A percentile compares a stretch with the other conserved stretches of the same genome.
Conservation (phyloP, 2,113 vertebrate species). For the Amia ocellicauda region DNA sequence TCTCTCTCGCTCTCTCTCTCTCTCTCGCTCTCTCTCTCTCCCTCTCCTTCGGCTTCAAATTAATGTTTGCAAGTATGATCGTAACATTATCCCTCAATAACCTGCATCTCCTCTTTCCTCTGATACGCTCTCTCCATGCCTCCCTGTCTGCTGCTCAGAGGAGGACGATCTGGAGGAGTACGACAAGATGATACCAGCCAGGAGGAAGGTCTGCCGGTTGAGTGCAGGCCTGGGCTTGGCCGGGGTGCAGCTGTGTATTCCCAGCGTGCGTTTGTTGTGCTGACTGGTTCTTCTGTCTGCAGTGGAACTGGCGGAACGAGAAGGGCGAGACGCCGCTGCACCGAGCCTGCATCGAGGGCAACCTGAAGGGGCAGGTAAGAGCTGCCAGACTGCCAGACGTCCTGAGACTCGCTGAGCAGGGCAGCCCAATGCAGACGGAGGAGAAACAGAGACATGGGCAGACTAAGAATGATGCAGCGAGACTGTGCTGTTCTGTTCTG, state of each 20-base stretch:
- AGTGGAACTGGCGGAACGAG: slow-evolving; percentile 90
- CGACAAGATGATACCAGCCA: slow-evolving; percentile 63
- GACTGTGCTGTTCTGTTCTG: background rate
- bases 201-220: slow-evolving; percentile 63
- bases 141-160: slow-evolving; percentile 40
- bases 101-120: too few species aligned
- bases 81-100: too few species aligned
- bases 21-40: background rate
- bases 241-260: too few species aligned
- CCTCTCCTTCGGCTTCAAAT: background rate
- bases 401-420: too few species aligned
- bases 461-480: too few species aligned
- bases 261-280: too few species aligned
- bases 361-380: slow-evolving; percentile 75
- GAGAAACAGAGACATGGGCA: too few species aligned
- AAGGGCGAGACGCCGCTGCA: slow-evolving; percentile 86
- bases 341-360: slow-evolving; percentile 87
- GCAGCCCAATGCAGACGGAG: too few species aligned
- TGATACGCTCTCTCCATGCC: too few species aligned
- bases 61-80: background rate
- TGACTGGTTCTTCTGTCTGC: background rate
- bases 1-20: too few species aligned
- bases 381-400: background rate
- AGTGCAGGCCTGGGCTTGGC: slow-evolving; percentile 25
- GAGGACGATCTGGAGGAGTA: slow-evolving; percentile 72